These are phyloP conservation scores for Cancer borealis DNA, from an alignment of 2,888 invertebrate genomes.

Conservation along the genomic window DNA sequence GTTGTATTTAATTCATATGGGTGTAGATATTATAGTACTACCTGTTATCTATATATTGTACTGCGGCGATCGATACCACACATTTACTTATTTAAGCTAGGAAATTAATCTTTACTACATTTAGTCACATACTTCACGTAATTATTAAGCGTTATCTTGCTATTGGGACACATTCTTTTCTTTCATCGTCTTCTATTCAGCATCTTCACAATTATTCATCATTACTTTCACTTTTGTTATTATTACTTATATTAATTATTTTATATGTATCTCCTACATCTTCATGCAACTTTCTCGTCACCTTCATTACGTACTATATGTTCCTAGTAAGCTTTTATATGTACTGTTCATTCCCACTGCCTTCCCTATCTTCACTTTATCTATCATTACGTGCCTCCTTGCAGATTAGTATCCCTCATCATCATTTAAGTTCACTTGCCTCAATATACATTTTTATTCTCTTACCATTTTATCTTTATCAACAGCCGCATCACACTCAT, in stretches of 20 bases:
- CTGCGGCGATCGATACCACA: background rate
- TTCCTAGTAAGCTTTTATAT: background rate
- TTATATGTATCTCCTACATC: background rate
- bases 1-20: background rate
- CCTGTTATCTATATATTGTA: background rate
- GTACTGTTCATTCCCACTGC: background rate
- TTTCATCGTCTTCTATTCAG: background rate
- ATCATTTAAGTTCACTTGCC: background rate
- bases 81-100: background rate
- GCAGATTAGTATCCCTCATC: background rate
- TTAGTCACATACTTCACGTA: background rate
- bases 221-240: background rate
- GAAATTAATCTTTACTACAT: background rate
- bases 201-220: background rate
- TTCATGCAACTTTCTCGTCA: background rate
- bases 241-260: too few species aligned
- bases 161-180: background rate
- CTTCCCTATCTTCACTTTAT: background rate
- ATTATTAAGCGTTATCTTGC: background rate
- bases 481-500: background rate
- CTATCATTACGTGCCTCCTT: background rate
- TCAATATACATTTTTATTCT: background rate
- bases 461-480: background rate
- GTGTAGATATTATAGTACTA: background rate
- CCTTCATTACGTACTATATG: background rate